A percentile compares a stretch with the other conserved stretches of the same genome.
Conservation (phyloP, 2,888 invertebrate genomes). For the Tuta absoluta region DNA sequence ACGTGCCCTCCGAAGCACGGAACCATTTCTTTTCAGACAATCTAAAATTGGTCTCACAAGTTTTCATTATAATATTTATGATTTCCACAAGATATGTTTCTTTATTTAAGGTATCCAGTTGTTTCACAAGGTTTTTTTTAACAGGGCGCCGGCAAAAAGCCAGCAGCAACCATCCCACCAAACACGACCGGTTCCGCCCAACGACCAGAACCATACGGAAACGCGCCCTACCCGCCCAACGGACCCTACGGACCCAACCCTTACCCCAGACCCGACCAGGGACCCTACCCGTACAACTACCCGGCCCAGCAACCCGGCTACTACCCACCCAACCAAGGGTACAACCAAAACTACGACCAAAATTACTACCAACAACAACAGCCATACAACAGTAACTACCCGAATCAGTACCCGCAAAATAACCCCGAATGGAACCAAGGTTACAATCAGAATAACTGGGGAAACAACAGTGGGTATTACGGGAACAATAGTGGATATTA, state of each 20-base stretch:
- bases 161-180: constrained; percentile 76
- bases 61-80: no score
- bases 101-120: no score
- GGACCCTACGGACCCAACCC: constrained; percentile 59
- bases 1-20: no score
- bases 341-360: constrained; percentile 67
- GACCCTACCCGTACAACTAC: constrained; percentile 70
- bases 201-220: constrained; percentile 55
- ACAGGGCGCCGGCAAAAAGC: constrained; percentile 72
- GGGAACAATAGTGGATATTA: constrained; percentile 66
- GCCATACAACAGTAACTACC: constrained; percentile 65
- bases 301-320: constrained; percentile 62
- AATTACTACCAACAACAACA: constrained; percentile 65
- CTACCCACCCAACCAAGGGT: constrained; percentile 72
- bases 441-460: constrained; percentile 70
- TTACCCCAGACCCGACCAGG: constrained; percentile 58
- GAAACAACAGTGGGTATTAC: constrained; percentile 70
- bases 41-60: no score
- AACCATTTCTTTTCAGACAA: no score
- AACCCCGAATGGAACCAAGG: constrained; percentile 56
- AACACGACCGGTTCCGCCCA: constrained; percentile 58
- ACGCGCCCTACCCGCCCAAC: constrained; percentile 59
- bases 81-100: no score
- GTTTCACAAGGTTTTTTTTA: constrained; percentile 16
- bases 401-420: constrained; percentile 58